Conservation (phyloP, 2,113 vertebrate genomes). For the Orthochromis indermauri region DNA sequence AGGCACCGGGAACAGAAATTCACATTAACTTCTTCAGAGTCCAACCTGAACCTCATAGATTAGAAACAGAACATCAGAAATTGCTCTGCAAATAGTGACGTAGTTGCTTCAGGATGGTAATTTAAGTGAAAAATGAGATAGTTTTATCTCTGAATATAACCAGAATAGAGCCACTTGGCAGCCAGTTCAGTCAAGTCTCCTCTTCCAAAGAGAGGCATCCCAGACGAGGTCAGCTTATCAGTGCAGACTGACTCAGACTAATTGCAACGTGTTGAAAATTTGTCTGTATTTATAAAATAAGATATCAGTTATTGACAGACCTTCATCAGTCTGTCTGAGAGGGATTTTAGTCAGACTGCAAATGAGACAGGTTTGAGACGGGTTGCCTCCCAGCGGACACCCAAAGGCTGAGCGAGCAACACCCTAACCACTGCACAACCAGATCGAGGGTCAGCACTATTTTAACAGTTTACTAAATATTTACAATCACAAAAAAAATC, state of each 20-base stretch:
- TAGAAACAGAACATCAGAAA: not conserved
- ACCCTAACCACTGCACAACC: not conserved
- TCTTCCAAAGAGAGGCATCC: not conserved
- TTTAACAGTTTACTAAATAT: not conserved
- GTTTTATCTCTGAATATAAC: not conserved
- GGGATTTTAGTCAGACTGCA: not conserved
- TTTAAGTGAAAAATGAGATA: not conserved
- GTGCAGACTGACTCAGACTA: not conserved
- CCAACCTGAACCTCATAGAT: not conserved
- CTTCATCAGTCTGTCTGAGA: not conserved
- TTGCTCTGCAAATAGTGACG: not conserved
- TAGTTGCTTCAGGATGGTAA: not conserved
- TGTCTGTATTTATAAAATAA: not conserved
- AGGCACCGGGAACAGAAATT: not conserved
- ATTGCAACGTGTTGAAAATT: not conserved
- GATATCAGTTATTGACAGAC: not conserved
- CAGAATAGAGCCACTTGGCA: not conserved
- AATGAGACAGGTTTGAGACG: not conserved
- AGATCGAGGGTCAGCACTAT: not conserved
- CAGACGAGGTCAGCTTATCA: not conserved
- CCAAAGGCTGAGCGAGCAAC: not conserved
- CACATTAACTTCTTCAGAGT: not conserved
- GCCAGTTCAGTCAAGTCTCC: not conserved
- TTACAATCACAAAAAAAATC: accelerated
- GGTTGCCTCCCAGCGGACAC: not conserved